Conservation (phyloP, 2,888 invertebrate species). For the Camptogramma bilineatum region DNA sequence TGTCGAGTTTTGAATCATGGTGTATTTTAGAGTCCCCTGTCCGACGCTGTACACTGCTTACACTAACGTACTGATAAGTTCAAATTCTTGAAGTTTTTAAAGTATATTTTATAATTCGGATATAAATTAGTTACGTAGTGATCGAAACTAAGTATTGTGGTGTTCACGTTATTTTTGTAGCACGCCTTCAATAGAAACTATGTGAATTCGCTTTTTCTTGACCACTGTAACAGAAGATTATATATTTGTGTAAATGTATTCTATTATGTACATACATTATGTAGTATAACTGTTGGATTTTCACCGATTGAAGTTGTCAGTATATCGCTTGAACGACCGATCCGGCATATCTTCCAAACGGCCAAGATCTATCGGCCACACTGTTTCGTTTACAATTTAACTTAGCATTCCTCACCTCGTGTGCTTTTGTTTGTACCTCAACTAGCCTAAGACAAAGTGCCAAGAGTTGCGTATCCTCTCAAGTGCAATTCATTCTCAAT, state of each 20-base stretch:
- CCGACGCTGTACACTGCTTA: slow-evolving; percentile 81
- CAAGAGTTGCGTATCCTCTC: slow-evolving; percentile 75
- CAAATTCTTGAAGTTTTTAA: slow-evolving; percentile 77
- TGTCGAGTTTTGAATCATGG: slow-evolving; percentile 64
- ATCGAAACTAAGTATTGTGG: slow-evolving; percentile 59
- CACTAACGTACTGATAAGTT: slow-evolving; percentile 73
- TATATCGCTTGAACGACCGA: neutral
- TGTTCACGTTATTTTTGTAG: slow-evolving; percentile 49
- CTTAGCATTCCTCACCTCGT: neutral
- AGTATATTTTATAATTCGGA: slow-evolving; percentile 77
- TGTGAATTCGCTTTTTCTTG: slow-evolving; percentile 19
- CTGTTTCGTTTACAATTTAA: neutral
- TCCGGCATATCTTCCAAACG: neutral
- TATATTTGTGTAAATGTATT: slow-evolving; percentile 19
- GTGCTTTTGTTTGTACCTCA: slow-evolving; percentile 47
- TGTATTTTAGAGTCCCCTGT: slow-evolving; percentile 63
- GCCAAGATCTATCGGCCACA: neutral
- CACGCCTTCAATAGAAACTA: slow-evolving; percentile 39
- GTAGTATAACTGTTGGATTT: slow-evolving; percentile 8
- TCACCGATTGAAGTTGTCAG: slow-evolving; percentile 4
- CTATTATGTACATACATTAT: slow-evolving; percentile 23
- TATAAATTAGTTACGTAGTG: slow-evolving; percentile 69
- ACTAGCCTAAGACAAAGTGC: slow-evolving; percentile 80
- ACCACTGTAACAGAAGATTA: slow-evolving; percentile 24
- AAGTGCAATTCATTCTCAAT: slow-evolving; percentile 81